phyloP scores from a whole-genome alignment of 23 tunicate species.

The Phallusia fumigata region DNA sequence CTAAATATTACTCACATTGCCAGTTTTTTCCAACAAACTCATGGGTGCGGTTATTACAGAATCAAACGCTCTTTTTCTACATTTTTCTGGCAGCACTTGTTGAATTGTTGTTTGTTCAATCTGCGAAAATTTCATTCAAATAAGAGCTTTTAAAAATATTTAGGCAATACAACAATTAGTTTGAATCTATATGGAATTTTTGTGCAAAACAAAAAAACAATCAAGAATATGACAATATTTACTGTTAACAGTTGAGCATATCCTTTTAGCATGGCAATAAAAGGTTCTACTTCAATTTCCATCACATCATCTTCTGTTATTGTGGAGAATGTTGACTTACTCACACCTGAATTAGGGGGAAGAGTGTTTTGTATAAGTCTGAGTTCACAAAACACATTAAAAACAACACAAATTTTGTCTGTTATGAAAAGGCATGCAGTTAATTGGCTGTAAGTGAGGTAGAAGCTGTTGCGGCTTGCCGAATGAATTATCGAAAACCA shows the following conservation, averaged over 20 bases:
- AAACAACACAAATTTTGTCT: background rate
- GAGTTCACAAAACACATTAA: background rate
- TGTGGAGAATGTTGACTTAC: conserved; percentile 35
- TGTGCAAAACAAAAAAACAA: background rate
- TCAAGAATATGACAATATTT: background rate
- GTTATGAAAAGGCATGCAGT: background rate
- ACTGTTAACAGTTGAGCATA: conserved; percentile 43
- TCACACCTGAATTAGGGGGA: conserved; percentile 14
- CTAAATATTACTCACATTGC: conserved; percentile 36
- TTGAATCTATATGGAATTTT: background rate
- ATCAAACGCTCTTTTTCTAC: conserved; percentile 46
- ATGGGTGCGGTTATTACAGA: conserved; percentile 45
- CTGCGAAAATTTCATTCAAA: conserved; percentile 1
- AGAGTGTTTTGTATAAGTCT: background rate
- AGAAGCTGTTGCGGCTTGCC: no score
- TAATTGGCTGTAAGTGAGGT: background rate
- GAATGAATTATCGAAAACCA: no score
- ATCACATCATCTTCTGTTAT: conserved; percentile 81
- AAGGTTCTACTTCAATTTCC: conserved; percentile 88
- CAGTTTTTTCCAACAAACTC: conserved; percentile 47
- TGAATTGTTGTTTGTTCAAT: conserved; percentile 42
- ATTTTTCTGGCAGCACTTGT: conserved; percentile 40
- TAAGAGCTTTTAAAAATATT: background rate
- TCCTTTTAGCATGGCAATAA: conserved; percentile 52
- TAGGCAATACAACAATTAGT: no score